phyloP scores from a whole-genome alignment of 2,797 vertebrate species.

The Cossypha caffra region DNA sequence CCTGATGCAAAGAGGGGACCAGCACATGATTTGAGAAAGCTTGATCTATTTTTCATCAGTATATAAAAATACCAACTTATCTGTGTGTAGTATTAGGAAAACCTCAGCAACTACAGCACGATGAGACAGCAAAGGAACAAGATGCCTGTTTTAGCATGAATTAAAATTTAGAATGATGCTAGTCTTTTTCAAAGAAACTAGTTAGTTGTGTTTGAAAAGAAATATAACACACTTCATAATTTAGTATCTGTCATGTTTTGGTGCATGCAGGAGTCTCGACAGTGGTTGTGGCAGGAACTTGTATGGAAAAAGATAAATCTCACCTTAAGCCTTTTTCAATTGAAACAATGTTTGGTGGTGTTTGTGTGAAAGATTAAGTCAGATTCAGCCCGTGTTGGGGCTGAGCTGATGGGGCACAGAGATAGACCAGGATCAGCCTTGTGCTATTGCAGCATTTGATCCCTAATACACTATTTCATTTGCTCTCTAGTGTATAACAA shows the following conservation, averaged over 20 bases:
- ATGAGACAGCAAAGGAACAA: background rate
- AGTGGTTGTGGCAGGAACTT: background rate
- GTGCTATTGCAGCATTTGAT: background rate
- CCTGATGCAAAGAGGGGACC: background rate
- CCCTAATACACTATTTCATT: background rate
- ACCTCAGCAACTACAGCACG: background rate
- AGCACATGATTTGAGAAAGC: background rate
- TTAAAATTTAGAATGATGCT: background rate
- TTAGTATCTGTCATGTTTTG: background rate
- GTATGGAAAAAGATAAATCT: background rate
- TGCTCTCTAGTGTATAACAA: background rate
- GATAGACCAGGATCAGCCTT: background rate
- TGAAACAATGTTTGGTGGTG: background rate
- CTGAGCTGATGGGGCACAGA: background rate
- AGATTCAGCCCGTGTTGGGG: background rate
- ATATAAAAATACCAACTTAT: background rate
- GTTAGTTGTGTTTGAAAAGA: background rate
- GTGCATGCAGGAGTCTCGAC: background rate
- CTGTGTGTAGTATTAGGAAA: background rate
- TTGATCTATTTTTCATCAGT: background rate
- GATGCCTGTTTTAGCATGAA: background rate
- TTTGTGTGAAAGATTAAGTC: background rate
- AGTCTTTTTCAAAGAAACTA: background rate
- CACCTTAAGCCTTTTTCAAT: constrained; percentile 23
- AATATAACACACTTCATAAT: background rate